These are phyloP conservation scores for Oenanthe oenanthe DNA, from an alignment of 2,113 vertebrate genomes.

Conservation along the genomic window DNA sequence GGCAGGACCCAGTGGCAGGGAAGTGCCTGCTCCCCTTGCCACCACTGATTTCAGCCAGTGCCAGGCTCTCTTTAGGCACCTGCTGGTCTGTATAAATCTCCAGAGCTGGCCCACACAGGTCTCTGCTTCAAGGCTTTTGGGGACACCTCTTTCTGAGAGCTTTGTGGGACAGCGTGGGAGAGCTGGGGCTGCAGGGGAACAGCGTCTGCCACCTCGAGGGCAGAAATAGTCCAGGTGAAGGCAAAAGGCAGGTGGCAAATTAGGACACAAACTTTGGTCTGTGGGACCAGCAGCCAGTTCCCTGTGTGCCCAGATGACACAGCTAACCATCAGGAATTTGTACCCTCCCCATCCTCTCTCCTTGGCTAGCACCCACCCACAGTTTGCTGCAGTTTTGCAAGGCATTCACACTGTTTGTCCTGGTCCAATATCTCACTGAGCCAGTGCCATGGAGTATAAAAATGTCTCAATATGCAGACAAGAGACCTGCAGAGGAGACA, in stretches of 20 bases:
- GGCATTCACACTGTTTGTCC: neutral
- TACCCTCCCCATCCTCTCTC: neutral
- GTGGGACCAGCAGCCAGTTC: neutral
- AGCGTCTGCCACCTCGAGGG: fast-evolving
- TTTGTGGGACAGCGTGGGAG: neutral
- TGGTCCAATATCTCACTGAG: fast-evolving
- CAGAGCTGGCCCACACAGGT: neutral
- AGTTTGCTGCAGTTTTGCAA: neutral
- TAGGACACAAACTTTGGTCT: neutral
- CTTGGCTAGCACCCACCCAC: neutral
- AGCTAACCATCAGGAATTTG: neutral
- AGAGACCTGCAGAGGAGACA: neutral
- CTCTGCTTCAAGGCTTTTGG: conserved; percentile 11
- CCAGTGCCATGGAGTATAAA: neutral
- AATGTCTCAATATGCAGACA: fast-evolving
- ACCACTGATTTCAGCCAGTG: neutral
- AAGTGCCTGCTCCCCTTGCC: neutral
- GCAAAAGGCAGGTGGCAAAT: conserved; percentile 24
- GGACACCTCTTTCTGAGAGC: neutral
- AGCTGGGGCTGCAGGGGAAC: neutral
- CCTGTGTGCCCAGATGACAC: neutral
- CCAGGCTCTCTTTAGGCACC: neutral
- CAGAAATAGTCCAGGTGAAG: neutral
- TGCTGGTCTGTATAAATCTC: neutral
- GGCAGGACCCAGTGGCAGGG: neutral